phyloP scores from a whole-genome alignment of 2,888 invertebrate genomes.

The Mythimna albipuncta region DNA sequence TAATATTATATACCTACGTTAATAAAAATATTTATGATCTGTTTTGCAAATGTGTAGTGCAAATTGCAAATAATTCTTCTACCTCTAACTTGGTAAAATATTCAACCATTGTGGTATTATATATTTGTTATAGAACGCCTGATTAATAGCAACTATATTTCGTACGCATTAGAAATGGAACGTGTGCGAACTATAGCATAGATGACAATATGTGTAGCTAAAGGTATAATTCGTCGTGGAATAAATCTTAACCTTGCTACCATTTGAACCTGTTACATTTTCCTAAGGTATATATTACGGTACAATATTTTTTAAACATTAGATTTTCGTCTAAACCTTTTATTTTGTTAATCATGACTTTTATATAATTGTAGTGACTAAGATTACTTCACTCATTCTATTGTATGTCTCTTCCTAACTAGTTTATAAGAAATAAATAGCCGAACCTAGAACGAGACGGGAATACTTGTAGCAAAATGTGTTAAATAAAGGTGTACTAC shows the following conservation, averaged over 20 bases:
- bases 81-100: background rate
- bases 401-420: slow-evolving; percentile 4
- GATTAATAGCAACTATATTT: background rate
- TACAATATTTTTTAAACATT: background rate
- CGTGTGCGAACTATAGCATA: background rate
- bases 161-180: background rate
- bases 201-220: slow-evolving; percentile 9
- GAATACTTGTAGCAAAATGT: background rate
- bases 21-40: background rate
- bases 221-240: background rate
- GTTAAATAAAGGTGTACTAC: background rate
- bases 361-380: background rate
- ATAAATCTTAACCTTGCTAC: background rate
- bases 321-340: slow-evolving; percentile 4
- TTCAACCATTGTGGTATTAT: background rate
- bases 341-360: background rate
- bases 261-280: background rate
- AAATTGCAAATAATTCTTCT: slow-evolving; percentile 8
- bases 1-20: background rate
- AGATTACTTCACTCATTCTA: background rate
- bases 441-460: background rate
- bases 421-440: slow-evolving; percentile 3
- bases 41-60: slow-evolving; percentile 1
- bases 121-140: background rate
- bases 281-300: background rate